These are phyloP conservation scores for Asobara japonica DNA, from an alignment of 1,140 invertebrate species.

Conservation along the genomic window DNA sequence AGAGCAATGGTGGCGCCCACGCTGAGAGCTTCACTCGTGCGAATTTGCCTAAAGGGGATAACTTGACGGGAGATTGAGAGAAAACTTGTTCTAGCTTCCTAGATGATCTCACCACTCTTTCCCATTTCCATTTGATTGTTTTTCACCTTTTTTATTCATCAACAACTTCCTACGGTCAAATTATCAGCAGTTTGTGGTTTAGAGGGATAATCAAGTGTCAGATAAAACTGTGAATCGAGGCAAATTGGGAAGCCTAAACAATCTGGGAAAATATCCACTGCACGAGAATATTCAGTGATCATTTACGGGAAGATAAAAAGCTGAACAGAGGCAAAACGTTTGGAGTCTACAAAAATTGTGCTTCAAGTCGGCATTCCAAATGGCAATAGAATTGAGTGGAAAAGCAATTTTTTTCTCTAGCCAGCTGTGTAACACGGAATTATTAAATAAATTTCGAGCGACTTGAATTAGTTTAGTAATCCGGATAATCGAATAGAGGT, in stretches of 20 bases:
- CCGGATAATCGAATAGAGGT: neutral
- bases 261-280: constrained; percentile 2
- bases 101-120: constrained; percentile 10
- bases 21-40: constrained; percentile 28
- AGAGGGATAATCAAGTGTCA: constrained; percentile 6
- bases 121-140: neutral
- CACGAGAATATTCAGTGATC: neutral
- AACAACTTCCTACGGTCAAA: neutral
- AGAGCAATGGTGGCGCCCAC: constrained; percentile 21
- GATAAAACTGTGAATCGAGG: neutral
- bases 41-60: constrained; percentile 15
- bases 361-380: too few species aligned
- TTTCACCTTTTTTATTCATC: neutral
- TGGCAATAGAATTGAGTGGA: too few species aligned
- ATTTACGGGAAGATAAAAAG: too few species aligned
- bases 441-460: neutral
- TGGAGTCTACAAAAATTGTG: too few species aligned
- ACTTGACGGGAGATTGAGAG: neutral
- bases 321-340: neutral
- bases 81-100: constrained; percentile 22
- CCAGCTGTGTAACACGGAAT: neutral
- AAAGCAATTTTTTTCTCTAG: neutral
- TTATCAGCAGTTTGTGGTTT: constrained; percentile 12
- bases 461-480: neutral
- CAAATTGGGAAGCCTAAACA: neutral